Evolutionary conservation across 2,113 vertebrate genomes (phyloP).

Genomic region (Myocastor coypus): DNA sequence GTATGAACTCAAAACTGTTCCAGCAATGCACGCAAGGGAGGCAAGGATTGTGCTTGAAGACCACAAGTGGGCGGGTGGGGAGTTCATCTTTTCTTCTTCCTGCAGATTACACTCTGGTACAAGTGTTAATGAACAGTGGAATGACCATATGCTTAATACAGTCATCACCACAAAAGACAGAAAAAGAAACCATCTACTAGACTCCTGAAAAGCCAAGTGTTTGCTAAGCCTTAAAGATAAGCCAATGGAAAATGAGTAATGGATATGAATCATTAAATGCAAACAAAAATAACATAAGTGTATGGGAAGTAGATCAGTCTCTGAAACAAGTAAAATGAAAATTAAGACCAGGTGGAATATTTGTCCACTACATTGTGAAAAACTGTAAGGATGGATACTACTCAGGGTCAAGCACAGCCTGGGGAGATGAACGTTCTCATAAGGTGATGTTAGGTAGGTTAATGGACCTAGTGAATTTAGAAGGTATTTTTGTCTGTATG

Average conservation of each 20-base stretch:
- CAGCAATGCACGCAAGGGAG: not conserved
- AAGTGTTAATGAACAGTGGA: constrained; percentile 55
- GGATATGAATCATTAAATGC: not conserved
- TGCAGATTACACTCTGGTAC: constrained; percentile 6
- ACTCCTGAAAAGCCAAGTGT: not conserved
- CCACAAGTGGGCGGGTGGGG: not conserved
- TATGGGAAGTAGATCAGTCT: not conserved
- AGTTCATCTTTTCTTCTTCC: constrained; percentile 43
- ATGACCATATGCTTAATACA: constrained; percentile 56
- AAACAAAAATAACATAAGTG: not conserved
- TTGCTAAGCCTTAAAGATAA: not conserved
- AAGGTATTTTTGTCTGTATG: not conserved
- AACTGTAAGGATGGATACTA: not conserved
- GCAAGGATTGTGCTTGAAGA: not conserved
- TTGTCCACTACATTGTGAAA: not conserved
- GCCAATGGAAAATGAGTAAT: not conserved
- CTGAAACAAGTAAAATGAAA: not conserved
- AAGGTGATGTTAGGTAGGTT: not conserved
- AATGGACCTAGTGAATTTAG: not conserved
- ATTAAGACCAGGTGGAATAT: not conserved
- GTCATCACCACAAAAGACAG: constrained; percentile 17
- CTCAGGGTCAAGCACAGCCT: not conserved
- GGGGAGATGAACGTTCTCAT: not conserved
- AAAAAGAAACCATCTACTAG: not conserved
- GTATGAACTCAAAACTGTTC: not conserved